Evolutionary conservation across 2,888 invertebrate genomes (phyloP).

Genomic region (Cosmia pyralina): DNA sequence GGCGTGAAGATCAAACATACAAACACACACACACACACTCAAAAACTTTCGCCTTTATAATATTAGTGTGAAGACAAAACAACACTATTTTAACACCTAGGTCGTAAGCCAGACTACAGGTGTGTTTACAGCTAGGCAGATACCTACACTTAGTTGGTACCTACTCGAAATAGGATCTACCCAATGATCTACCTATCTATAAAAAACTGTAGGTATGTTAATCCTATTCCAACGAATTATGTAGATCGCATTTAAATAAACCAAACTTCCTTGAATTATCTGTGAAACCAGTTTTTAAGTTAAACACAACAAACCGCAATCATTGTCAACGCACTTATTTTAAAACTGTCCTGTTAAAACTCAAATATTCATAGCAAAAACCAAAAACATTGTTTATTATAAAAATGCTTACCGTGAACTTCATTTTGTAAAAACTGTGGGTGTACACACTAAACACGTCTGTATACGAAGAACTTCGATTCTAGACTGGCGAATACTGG

Average conservation of each 20-base stretch:
- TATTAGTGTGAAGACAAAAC: no score
- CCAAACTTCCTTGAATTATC: slow-evolving; percentile 39
- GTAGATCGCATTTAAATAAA: slow-evolving; percentile 17
- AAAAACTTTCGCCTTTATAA: no score
- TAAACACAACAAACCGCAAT: neutral
- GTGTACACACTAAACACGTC: slow-evolving; percentile 14
- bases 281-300: slow-evolving; percentile 36
- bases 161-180: no score
- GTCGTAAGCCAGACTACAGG: no score
- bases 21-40: no score
- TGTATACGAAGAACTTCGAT: neutral
- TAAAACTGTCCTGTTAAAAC: neutral
- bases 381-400: neutral
- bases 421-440: slow-evolving; percentile 15
- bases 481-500: slow-evolving; percentile 27
- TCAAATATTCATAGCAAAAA: neutral
- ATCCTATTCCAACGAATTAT: neutral
- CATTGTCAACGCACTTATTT: neutral
- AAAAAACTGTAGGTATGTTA: no score
- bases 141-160: no score
- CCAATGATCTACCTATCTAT: no score
- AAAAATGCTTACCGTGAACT: slow-evolving; percentile 33
- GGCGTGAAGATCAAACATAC: no score
- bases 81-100: no score
- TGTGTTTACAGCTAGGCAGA: no score